phyloP scores from a whole-genome alignment of 2,888 invertebrate genomes.

The Brenthis daphne region DNA sequence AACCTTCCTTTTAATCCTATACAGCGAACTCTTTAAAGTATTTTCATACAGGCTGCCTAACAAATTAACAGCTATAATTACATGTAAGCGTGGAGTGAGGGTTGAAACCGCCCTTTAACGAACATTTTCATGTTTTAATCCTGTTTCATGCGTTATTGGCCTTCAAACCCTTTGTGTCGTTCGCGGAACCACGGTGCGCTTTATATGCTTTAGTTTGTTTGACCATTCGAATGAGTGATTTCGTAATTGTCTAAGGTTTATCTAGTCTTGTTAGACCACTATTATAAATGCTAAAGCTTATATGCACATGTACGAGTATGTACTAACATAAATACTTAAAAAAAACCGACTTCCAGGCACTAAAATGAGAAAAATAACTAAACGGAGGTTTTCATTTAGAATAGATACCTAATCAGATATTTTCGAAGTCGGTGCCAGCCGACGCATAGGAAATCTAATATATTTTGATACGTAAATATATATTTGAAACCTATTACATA shows the following conservation, averaged over 20 bases:
- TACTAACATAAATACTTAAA: too few relatives aligned
- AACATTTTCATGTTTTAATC: slow-evolving; percentile 79
- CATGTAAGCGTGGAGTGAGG: slow-evolving; percentile 57
- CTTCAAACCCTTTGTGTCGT: slow-evolving; percentile 60
- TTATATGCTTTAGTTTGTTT: slow-evolving; percentile 34
- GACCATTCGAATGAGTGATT: slow-evolving; percentile 37
- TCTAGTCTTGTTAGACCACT: slow-evolving; percentile 6
- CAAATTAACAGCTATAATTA: slow-evolving; percentile 78
- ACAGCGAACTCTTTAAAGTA: slow-evolving; percentile 7
- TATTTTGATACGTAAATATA: too few relatives aligned
- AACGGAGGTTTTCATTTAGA: too few relatives aligned
- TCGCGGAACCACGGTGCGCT: slow-evolving; percentile 54
- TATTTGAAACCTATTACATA: too few relatives aligned
- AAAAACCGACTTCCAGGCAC: too few relatives aligned
- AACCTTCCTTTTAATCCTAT: background rate
- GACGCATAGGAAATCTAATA: too few relatives aligned
- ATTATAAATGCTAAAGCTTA: background rate
- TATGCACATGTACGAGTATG: too few relatives aligned
- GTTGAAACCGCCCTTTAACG: slow-evolving; percentile 64
- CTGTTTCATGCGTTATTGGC: slow-evolving; percentile 81
- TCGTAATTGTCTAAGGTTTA: slow-evolving; percentile 18
- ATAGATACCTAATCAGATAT: too few relatives aligned
- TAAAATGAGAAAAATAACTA: too few relatives aligned
- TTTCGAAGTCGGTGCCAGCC: too few relatives aligned
- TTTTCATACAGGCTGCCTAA: slow-evolving; percentile 23